Base-by-base conservation (phyloP, 2,888 invertebrate species). In the Chydorus sphaericus region DNA sequence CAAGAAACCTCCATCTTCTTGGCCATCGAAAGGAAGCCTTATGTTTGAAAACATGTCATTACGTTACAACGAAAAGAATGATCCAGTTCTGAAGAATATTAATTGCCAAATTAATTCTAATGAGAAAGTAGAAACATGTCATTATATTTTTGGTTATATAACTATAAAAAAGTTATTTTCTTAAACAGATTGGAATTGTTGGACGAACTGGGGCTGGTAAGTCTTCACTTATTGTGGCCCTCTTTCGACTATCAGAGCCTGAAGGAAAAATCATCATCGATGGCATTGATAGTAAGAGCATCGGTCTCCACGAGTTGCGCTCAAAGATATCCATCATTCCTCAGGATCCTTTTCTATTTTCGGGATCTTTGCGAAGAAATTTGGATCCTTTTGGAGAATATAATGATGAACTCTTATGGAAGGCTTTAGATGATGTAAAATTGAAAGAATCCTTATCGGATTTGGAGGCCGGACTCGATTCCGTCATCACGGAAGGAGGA, bases 141-240 rank as follows among this genome's bases (percentile, higher is more conserved):
- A n/a, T n/a, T n/a, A n/a, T n/a, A 33, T 33, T 33, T 11, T 11
- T 10, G 10, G 36, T 33, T 11, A 10, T 33, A 33, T 10, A 11
- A 33, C 10, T 33, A 33, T n/a, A 33, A n/a, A 33, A 11, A 11
- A 33, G 14, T n/a, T n/a, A n/a, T 33, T 33, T 33, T 33, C 36
- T 11, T 39, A 23, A 39, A n/a, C 7, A 90, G 69, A 77, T 92
- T 59, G 91, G 85, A 29, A 83, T 96, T 57, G 87, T 92, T 56
- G 96, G 93, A 3, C 77, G 93, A 63, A 93, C 92, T 0, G 94
- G 94, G 50, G 87, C 92, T 7, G 94, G 94, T 54, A 96, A 96
- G 73, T 87, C 87, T 65, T 90, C 90, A 5, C 73, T 96, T 30
- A 76, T 94, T 63, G 74, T 81, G 37, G 85, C 85, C 1, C 67